phyloP scores from a whole-genome alignment of 2,888 invertebrate genomes.

The Lepidocyrtoides sp. region DNA sequence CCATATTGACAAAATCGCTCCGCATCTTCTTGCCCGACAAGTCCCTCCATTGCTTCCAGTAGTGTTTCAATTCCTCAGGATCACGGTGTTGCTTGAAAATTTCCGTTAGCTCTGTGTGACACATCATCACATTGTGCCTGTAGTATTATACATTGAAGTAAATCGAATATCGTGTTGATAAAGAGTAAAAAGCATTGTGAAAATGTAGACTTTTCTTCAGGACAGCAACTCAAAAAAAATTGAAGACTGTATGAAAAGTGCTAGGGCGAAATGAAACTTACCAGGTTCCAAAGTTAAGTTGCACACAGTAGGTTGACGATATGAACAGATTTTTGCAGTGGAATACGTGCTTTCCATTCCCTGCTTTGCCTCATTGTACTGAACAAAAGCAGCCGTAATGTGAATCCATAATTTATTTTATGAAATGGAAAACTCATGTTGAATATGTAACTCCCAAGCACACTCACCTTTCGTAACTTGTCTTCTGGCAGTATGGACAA shows the following conservation, averaged over 20 bases:
- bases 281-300: slow-evolving; percentile 87
- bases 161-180: slow-evolving; percentile 86
- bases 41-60: slow-evolving; percentile 94
- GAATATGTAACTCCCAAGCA: neutral
- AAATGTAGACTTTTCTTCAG: neutral
- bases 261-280: slow-evolving; percentile 81
- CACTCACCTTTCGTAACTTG: slow-evolving; percentile 91
- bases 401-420: slow-evolving; percentile 2
- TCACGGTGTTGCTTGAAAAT: slow-evolving; percentile 92
- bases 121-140: slow-evolving; percentile 68
- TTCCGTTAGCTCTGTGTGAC: slow-evolving; percentile 88
- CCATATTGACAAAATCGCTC: slow-evolving; percentile 92
- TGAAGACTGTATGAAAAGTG: neutral
- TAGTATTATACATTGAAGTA: slow-evolving; percentile 83
- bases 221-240: slow-evolving; percentile 32
- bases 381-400: slow-evolving; percentile 7
- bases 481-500: slow-evolving; percentile 91
- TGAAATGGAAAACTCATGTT: slow-evolving; percentile 44
- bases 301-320: slow-evolving; percentile 86
- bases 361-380: slow-evolving; percentile 86
- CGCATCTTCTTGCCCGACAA: slow-evolving; percentile 92
- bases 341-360: slow-evolving; percentile 94
- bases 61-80: slow-evolving; percentile 92
- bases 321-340: slow-evolving; percentile 91
- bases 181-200: slow-evolving; percentile 36